Conservation (phyloP, 2,888 invertebrate genomes). For the Mechanitis messenoides region DNA sequence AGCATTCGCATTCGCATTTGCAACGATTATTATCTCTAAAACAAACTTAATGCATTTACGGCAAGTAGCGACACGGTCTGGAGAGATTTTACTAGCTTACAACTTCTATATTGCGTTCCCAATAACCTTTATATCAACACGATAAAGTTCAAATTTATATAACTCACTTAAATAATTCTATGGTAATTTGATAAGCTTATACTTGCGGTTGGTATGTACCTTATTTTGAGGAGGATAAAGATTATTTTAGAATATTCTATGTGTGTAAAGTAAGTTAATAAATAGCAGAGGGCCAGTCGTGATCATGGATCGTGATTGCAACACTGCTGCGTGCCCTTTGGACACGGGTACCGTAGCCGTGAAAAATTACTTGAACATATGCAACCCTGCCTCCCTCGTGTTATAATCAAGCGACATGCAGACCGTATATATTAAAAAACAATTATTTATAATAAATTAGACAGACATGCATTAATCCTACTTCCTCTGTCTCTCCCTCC, state of each 20-base stretch:
- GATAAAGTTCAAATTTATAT: slow-evolving; percentile 44
- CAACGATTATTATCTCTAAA: slow-evolving; percentile 75
- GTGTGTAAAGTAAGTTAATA: slow-evolving; percentile 42
- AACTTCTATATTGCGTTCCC: slow-evolving; percentile 37
- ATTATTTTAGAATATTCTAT: slow-evolving; percentile 37
- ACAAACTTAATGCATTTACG: slow-evolving; percentile 75
- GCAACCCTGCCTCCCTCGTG: slow-evolving; percentile 65
- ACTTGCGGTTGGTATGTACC: slow-evolving; percentile 33
- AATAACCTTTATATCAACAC: slow-evolving; percentile 33
- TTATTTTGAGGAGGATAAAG: slow-evolving; percentile 37
- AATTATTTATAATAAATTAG: not conserved
- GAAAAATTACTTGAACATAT: slow-evolving; percentile 75
- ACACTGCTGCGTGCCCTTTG: slow-evolving; percentile 75
- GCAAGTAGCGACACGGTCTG: slow-evolving; percentile 74
- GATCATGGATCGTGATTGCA: slow-evolving; percentile 74
- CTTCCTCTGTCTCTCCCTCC: no score
- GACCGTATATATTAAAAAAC: not conserved
- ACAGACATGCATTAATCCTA: no score
- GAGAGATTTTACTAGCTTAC: slow-evolving; percentile 62
- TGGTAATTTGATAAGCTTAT: slow-evolving; percentile 31
- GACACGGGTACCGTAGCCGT: slow-evolving; percentile 72
- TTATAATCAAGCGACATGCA: slow-evolving; percentile 51
- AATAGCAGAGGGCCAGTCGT: slow-evolving; percentile 68
- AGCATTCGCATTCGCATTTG: slow-evolving; percentile 67
- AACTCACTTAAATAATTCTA: slow-evolving; percentile 11